Base-by-base conservation (phyloP, 2,888 invertebrate genomes). In the Agrochola circellaris region DNA sequence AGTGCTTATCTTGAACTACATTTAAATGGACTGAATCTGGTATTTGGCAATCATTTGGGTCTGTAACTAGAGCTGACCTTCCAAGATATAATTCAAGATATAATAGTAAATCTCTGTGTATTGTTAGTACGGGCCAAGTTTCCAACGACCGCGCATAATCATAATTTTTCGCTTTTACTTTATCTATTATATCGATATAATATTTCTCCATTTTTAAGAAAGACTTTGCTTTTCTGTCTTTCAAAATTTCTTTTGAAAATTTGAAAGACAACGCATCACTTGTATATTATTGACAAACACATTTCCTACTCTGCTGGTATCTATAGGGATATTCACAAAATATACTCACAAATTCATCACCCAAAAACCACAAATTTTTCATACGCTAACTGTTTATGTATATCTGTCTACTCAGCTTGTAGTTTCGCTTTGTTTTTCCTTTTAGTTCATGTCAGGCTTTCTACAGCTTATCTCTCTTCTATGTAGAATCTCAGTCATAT, bases 401-500 rank as follows among this genome's bases (percentile, higher is more conserved):
- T 58, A 51, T n/a, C 17, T 26, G 17, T 11, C 42, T 42, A 11
- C 30, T 56, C n/a, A n/a, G 30, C 26, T 45, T n/a, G 34, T 65
- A 73, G 58, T 45, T 56, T 56, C 51, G 30, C 48, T 42, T 26
- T 20, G 1, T 61, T 34, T 60, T 61, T 23, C 15, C 9, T 66
- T 77, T 38, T 51, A 48, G 34, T 54, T 38, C 23, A 1, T 48
- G 6, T 26, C 42, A 56, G 17, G 26, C 34, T 66, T 45, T 51
- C 26, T 51, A 65, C 9, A 68, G 60, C 26, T 51, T 78, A 72
- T 77, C 68, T 69, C 2, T 38, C 17, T 70, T 62, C 38, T 58
- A 81, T 80, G 76, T 71, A 61, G 56, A 81, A 67, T 54, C 42
- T 23, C 61, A 62, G 74, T 30, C 20, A 60, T 82, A 66, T 69